These are phyloP conservation scores for Labeo catla DNA, from an alignment of 2,113 vertebrate genomes.

Conservation along the genomic window DNA sequence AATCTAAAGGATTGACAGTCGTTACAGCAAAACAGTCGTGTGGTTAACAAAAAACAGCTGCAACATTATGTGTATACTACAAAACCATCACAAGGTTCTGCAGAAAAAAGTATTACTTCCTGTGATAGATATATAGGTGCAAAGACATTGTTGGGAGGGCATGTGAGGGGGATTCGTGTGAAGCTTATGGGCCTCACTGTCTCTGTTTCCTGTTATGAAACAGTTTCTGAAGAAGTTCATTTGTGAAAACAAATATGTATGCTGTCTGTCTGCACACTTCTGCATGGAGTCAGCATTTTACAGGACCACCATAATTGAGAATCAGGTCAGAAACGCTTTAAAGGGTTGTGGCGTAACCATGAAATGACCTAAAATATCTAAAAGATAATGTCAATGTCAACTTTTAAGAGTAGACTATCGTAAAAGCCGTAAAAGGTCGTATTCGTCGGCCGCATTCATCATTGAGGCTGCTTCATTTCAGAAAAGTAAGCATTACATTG, in stretches of 20 bases:
- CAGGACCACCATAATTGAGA: neutral
- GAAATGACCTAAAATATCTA: neutral
- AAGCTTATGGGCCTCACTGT: neutral
- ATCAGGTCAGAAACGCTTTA: neutral
- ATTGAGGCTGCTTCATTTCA: neutral
- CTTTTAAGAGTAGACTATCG: too few species aligned
- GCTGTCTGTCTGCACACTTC: neutral
- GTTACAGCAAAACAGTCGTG: neutral
- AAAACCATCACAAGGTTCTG: neutral
- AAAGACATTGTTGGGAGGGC: neutral
- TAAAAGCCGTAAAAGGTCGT: too few species aligned
- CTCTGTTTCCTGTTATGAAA: constrained; percentile 26
- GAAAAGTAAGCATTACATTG: neutral
- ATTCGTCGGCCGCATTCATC: too few species aligned
- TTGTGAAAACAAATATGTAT: neutral
- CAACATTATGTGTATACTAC: neutral
- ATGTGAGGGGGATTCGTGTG: neutral
- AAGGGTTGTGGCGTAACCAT: neutral
- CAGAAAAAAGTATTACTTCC: neutral
- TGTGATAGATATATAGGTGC: neutral
- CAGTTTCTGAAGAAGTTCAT: neutral
- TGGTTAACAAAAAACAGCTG: neutral
- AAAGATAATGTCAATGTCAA: neutral
- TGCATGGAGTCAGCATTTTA: neutral
- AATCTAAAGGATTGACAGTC: neutral